phyloP scores from a whole-genome alignment of 2,888 invertebrate genomes.

The Phytoseiulus persimilis region DNA sequence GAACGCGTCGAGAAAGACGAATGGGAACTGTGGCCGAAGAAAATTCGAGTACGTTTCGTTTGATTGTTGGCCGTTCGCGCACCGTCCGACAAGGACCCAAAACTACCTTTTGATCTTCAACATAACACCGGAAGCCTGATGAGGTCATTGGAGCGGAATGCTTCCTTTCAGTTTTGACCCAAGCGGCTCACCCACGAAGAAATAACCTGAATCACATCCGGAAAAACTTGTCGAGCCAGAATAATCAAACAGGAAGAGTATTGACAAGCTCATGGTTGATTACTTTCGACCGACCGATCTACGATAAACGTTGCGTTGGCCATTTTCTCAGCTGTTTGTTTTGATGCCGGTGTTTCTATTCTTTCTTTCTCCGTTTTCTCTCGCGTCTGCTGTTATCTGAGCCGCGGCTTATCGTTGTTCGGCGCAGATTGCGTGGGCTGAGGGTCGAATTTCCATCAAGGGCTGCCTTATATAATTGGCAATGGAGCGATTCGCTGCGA shows the following conservation, averaged over 20 bases:
- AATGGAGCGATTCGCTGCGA: not conserved
- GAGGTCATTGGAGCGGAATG: not conserved
- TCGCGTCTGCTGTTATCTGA: not conserved
- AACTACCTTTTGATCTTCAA: not conserved
- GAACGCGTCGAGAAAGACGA: no score
- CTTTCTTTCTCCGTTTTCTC: not conserved
- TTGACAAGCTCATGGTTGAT: no score
- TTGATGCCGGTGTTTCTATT: not conserved
- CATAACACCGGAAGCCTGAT: not conserved
- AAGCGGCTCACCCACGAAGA: not conserved
- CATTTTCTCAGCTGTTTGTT: not conserved
- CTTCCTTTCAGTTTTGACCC: not conserved
- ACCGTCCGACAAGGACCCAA: not conserved
- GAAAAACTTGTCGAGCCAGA: not conserved
- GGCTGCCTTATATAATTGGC: not conserved
- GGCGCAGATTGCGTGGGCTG: not conserved
- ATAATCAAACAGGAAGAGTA: no score
- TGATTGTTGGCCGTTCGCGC: not conserved
- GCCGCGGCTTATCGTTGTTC: not conserved
- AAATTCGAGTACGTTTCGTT: not conserved
- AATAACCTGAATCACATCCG: not conserved
- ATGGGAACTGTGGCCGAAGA: no score
- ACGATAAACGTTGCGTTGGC: not conserved
- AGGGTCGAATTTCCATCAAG: not conserved
- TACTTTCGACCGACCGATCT: no score